Evolutionary conservation across 2,888 invertebrate genomes (phyloP), one percentile per base, ranked within the genome.

Genomic region (Caenorhabditis sp.): DNA sequence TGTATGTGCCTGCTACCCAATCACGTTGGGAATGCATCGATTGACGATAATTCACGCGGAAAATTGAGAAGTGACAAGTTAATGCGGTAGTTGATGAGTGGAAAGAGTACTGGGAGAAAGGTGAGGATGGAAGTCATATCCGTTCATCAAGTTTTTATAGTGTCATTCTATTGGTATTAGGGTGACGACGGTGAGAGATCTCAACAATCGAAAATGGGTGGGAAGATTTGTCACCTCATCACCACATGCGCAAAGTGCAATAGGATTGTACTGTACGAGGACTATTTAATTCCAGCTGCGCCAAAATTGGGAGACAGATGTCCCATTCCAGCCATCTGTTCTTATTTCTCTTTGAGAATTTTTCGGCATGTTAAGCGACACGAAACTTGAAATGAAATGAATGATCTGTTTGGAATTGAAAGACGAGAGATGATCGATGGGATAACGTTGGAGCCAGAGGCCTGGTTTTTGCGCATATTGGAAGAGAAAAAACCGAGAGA

Each of bases 31-130:
- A 41, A 49, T 12, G 69, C 49, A 69, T 61, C 49, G 76, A 66
- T 77, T 64, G 44, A 47, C 44, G 59, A 58, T 70, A 79, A 79
- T 70, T 79, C 70, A 70, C 56, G 79, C 70, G 79, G 69, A 70
- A 70, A 70, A 70, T 79, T 64, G 79, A 79, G 28, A 70, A 61
- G 79, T 79, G 79, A 79, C 79, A 79, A 69, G 79, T 79, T 70
- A 79, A 79, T 79, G 59, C 61, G 79, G 56, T 70, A 77, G 66
- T 76, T 68, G 68, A 56, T 56, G 66, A 56, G 24, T 35, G 54
- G 54, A 26, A 47, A n/a, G 66, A 22, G 16, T 19, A 19, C 31
- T 26, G 31, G 24, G 41, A 54, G 38, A n/a, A 54, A 54, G 38
- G 22, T 22, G 19, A 26, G 68, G 0, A 22, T 24, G 51, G 22